These are phyloP conservation scores for Cyprinodon brontotheroides DNA, from an alignment of 2,113 vertebrate genomes.

Conservation along the genomic window DNA sequence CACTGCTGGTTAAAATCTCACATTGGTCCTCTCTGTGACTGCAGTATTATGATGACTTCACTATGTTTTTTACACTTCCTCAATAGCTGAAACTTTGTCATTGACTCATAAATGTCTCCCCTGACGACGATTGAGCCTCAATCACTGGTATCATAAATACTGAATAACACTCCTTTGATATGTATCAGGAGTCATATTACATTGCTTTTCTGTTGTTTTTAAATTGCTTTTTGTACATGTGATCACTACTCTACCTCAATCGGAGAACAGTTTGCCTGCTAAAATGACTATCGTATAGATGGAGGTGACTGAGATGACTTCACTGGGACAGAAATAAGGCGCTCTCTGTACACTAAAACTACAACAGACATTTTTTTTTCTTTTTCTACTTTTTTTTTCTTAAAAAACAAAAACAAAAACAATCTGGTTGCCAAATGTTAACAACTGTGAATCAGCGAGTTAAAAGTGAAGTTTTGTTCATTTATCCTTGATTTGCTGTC, in stretches of 20 bases:
- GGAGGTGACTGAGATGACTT: conserved; percentile 57
- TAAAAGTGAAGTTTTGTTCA: conserved; percentile 22
- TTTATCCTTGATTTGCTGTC: neutral
- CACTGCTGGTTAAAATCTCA: conserved; percentile 19
- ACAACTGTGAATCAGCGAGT: too few species aligned
- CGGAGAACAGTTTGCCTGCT: conserved; percentile 45
- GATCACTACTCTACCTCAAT: conserved; percentile 51
- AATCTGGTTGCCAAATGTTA: conserved; percentile 38
- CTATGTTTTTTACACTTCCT: conserved; percentile 11
- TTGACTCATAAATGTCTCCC: conserved; percentile 30
- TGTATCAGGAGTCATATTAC: conserved; percentile 55
- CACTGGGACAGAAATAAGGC: conserved; percentile 63
- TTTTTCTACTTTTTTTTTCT: conserved; percentile 2
- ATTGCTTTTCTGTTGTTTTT: conserved; percentile 61
- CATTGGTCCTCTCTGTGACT: conserved; percentile 5
- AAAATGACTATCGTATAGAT: conserved; percentile 59
- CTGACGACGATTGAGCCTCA: conserved; percentile 21
- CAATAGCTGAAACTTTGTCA: conserved; percentile 27
- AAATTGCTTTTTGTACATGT: conserved; percentile 72
- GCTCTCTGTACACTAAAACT: conserved; percentile 52
- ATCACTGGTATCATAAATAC: conserved; percentile 46
- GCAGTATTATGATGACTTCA: conserved; percentile 9
- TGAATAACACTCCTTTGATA: conserved; percentile 47
- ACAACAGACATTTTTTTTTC: conserved; percentile 27
- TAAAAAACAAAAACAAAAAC: neutral